Evolutionary conservation across 35 echinoderm and acorn worm genomes (phyloP), one percentile per base, ranked within the genome.

Genomic region (Ophiothrix spiculata): DNA sequence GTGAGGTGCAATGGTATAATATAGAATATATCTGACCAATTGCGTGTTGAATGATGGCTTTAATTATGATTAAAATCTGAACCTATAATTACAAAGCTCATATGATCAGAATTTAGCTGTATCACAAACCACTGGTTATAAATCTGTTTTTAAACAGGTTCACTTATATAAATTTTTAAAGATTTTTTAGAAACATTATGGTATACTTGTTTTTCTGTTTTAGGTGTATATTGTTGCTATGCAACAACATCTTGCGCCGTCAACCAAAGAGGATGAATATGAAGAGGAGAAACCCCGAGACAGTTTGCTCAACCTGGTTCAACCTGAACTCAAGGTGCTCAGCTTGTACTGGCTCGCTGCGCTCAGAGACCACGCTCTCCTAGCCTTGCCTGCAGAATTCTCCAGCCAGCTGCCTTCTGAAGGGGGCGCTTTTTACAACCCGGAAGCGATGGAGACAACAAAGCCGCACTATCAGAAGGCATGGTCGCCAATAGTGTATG

Each of bases 201-300:
- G 1, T 25, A 31, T 37, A 33, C 36, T 39, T 79, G 37, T 0
- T 33, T 84, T 64, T 74, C 34, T 75, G 23, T 74, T 56, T 85
- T 86, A 98, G 95, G 95, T 98, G 1, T 98, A 98, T 60, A 89
- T 98, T 82, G 95, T 98, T 73, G 95, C 95, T 21, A 98, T 98
- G 95, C 90, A 94, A 74, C 95, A 98, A 56, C 76, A 94, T 75
- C 82, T 89, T 0, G 75, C 82, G 17, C 46, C 90, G 17, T 80
- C 94, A 21, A 76, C 83, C 15, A 88, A 93, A 37, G 80, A 82
- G 31, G 92, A 94, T 37, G 79, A 83, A 32, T 93, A 97, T 75
- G 38, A 84, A 40, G 21, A 73, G 0, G 85, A 86, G 23, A 78
- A 74, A 19, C 87, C 95, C 38, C 77, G 88, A 75, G 95, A 98